A percentile compares a stretch with the other conserved stretches of the same genome.
Evolutionary conservation across 2,888 invertebrate species (phyloP).

Genomic region (Sepioteuthis lessoniana): DNA sequence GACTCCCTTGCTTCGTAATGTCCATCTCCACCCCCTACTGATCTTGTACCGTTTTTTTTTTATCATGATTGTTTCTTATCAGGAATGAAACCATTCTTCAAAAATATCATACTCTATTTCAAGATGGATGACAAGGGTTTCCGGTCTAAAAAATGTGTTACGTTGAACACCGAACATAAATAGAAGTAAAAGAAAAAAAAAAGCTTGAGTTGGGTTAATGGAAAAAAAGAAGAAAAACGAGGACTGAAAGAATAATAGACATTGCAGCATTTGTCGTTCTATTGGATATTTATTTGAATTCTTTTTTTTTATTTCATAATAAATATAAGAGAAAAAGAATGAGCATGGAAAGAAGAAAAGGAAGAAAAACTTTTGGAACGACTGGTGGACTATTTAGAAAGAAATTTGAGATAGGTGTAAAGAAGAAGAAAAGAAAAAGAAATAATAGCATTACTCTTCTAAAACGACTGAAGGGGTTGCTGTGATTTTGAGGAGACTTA

Average conservation of each 20-base stretch:
- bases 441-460: too few relatives aligned
- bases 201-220: background rate
- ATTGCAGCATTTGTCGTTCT: too few relatives aligned
- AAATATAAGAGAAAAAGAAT: too few relatives aligned
- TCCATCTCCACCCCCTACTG: background rate
- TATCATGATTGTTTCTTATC: slow-evolving; percentile 6
- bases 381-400: too few relatives aligned
- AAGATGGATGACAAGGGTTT: slow-evolving; percentile 20
- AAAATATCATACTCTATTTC: background rate
- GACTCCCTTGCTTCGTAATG: background rate
- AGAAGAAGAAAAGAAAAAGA: background rate
- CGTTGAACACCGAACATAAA: background rate
- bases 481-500: too few relatives aligned
- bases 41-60: background rate
- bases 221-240: background rate
- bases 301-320: too few relatives aligned
- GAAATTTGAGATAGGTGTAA: background rate
- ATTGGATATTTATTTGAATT: too few relatives aligned
- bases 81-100: background rate
- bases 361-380: too few relatives aligned
- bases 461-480: background rate
- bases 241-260: background rate
- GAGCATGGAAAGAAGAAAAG: too few relatives aligned
- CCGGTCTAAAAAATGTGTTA: background rate
- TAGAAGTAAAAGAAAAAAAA: background rate